These are phyloP conservation scores for Lamellibrachia satsuma DNA, from an alignment of 2,888 invertebrate genomes.

Conservation along the genomic window DNA sequence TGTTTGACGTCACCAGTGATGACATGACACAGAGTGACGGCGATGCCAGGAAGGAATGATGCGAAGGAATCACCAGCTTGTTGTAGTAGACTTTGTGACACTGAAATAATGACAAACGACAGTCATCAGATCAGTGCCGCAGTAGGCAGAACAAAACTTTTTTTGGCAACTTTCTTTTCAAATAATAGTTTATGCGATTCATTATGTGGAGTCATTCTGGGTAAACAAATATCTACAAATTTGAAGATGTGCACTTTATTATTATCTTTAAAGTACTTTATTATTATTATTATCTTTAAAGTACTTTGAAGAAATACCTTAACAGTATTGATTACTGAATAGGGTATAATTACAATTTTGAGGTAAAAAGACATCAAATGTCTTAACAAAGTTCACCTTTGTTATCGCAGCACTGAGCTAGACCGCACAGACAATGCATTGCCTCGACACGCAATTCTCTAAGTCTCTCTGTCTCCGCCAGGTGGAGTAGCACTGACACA, in stretches of 20 bases:
- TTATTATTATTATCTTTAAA: neutral
- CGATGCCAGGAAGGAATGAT: constrained; percentile 57
- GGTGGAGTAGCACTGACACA: constrained; percentile 50
- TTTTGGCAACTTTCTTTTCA: no score
- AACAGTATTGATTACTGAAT: neutral
- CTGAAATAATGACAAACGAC: constrained; percentile 38
- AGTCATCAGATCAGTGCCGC: no score
- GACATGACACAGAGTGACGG: constrained; percentile 51
- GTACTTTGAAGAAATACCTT: neutral
- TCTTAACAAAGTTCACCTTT: neutral
- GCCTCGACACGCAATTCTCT: constrained; percentile 50
- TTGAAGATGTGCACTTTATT: neutral
- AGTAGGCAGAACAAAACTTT: no score
- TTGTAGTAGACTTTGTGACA: neutral
- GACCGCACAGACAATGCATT: constrained; percentile 49
- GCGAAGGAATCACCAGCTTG: constrained; percentile 51
- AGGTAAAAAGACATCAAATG: neutral
- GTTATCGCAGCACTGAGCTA: constrained; percentile 20
- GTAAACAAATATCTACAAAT: no score
- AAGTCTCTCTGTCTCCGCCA: constrained; percentile 49
- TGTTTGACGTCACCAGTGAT: constrained; percentile 55
- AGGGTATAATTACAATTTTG: neutral
- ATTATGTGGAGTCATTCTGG: no score
- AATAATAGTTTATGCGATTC: no score
- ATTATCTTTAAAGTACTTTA: neutral